A percentile compares a stretch with the other conserved stretches of the same genome.
Conservation (phyloP, 2,797 vertebrate genomes). For the Gallinago solitaria region DNA sequence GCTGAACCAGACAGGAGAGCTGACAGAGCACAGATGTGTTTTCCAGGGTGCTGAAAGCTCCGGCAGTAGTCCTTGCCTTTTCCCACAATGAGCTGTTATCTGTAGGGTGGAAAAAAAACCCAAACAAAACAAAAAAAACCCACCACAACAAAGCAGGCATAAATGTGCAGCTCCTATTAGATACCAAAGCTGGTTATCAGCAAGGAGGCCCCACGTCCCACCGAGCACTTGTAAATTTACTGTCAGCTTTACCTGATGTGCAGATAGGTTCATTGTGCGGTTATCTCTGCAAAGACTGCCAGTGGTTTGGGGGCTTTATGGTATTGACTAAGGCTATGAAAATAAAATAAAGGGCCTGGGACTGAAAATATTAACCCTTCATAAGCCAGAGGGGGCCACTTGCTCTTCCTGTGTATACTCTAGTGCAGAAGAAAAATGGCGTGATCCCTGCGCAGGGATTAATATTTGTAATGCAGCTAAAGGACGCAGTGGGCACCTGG, state of each 20-base stretch:
- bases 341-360: background rate
- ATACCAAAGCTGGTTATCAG: conserved; percentile 32
- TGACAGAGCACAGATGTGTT: background rate
- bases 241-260: background rate
- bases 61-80: background rate
- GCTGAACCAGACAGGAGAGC: background rate
- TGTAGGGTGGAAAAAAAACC: background rate
- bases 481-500: fast-evolving
- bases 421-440: background rate
- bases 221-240: background rate
- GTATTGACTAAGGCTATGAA: background rate
- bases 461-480: fast-evolving
- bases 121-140: background rate
- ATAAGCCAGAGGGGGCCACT: background rate
- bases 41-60: background rate
- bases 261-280: background rate
- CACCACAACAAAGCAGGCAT: background rate
- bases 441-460: background rate
- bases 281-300: conserved; percentile 10
- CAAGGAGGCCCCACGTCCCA: background rate
- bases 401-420: background rate
- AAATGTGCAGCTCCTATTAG: background rate
- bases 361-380: conserved; percentile 5
- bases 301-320: background rate
- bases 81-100: conserved; percentile 13